Base-by-base conservation (phyloP, 2,888 invertebrate species). In the Buathra laborator region DNA sequence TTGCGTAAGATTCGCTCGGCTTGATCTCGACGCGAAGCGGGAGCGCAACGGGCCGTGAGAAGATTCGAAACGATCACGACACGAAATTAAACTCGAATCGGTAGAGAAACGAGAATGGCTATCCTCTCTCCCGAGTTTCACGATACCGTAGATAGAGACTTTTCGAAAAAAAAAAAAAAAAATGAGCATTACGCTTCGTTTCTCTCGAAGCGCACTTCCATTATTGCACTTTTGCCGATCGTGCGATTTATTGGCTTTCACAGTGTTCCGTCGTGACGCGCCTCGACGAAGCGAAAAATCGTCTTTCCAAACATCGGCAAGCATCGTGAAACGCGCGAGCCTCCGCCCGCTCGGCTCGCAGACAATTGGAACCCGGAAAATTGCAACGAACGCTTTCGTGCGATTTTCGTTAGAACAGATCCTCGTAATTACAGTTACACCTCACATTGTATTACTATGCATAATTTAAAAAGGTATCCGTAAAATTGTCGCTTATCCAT, bases 81-180 rank as follows among this genome's bases (percentile, higher is more conserved):
- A 81, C 76, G 77, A 81, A 80, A 72, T 81, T 72, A 79, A 81
- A 81, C 71, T 66, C 75, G 81, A 84, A 84, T 76, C 75, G 71
- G 68, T 66, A 75, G 71, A 72, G 56, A 71, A 85, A 82, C 85
- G 79, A 76, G 37, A 37, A 37, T 37, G 37, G 79, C 74, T 78
- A 24, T 78, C 75, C 74, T 85, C 79, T 83, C 75, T 83, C 78
- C 78, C 79, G 56, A 83, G 84, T 85, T 83, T 81, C 79, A 79
- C 81, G 75, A 81, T 37, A 37, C 37, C 7, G 37, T 37, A 9
- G 37, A 62, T 74, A 53, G 70, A 77, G 71, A 71, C 71, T 80
- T 85, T 83, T 62, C 77, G 62, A 78, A 19, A 83, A 76, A 32
- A 37, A 37, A 37, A 37, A 37, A 37, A 37, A 37, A 37, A 71